Percentiles rank a stretch among this genome's conserved stretches.
Evolutionary conservation across 2,797 vertebrate species (phyloP).

Genomic region (Hyperoplus immaculatus): DNA sequence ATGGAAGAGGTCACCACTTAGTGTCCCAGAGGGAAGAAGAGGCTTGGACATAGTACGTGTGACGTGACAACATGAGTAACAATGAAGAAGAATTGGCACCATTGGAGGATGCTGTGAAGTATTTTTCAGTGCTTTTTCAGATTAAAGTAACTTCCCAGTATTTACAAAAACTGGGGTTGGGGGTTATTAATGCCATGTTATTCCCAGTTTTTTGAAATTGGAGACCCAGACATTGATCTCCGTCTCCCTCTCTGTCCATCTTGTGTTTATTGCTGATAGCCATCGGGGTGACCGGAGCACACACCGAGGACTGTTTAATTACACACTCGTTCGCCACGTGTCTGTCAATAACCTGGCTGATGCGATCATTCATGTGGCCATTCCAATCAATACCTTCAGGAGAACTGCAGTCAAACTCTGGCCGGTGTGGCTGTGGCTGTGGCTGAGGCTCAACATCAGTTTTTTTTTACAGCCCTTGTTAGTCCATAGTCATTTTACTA

Average conservation of each 20-base stretch:
- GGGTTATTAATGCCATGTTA: no score
- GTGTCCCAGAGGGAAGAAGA: slow-evolving; percentile 38
- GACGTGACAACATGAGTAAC: slow-evolving; percentile 59
- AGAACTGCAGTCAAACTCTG: slow-evolving; percentile 40
- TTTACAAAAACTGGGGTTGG: not conserved
- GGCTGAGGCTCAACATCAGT: slow-evolving; percentile 19
- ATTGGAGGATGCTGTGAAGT: not conserved
- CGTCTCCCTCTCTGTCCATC: slow-evolving; percentile 20
- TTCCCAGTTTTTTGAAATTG: slow-evolving; percentile 61
- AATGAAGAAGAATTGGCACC: slow-evolving; percentile 30
- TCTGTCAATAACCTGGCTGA: slow-evolving; percentile 72
- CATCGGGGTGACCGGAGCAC: slow-evolving; percentile 70
- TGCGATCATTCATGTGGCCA: slow-evolving; percentile 76
- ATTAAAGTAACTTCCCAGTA: not conserved
- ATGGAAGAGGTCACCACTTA: slow-evolving; percentile 70
- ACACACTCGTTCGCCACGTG: slow-evolving; percentile 64
- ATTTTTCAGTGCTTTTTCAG: not conserved
- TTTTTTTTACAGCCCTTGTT: slow-evolving; percentile 42
- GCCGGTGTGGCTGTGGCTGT: slow-evolving; percentile 3
- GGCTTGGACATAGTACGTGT: slow-evolving; percentile 33
- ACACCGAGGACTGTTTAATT: slow-evolving; percentile 79
- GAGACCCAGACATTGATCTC: slow-evolving; percentile 70
- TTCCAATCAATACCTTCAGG: slow-evolving; percentile 71
- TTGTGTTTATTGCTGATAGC: slow-evolving; percentile 73
- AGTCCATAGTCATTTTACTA: slow-evolving; percentile 43